Evolutionary conservation across 2,797 vertebrate species (phyloP).

Genomic region (Paramormyrops hopkinsi): DNA sequence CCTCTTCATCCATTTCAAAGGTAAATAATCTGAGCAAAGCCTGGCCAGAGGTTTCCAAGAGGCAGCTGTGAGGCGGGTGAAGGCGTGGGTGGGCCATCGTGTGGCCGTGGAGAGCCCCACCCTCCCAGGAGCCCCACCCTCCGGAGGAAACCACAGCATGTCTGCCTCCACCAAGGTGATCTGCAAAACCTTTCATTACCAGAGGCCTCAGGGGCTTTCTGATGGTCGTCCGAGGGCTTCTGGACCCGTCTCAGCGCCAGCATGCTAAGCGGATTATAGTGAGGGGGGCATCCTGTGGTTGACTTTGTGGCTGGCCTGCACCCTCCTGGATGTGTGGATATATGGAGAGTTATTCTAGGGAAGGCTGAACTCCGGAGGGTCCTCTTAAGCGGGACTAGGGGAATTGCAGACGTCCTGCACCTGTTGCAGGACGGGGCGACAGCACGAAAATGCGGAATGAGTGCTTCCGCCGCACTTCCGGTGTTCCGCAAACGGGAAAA

Average conservation of each 20-base stretch:
- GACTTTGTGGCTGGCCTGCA: background rate
- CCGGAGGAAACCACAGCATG: background rate
- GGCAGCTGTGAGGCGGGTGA: background rate
- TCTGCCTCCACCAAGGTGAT: background rate
- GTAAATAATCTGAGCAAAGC: background rate
- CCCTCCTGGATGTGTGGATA: background rate
- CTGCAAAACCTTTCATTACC: background rate
- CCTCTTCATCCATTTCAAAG: constrained; percentile 1
- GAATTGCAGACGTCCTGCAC: constrained; percentile 54
- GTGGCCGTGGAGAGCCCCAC: background rate
- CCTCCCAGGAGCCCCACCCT: background rate
- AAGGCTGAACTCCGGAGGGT: constrained; percentile 12
- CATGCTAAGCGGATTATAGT: background rate
- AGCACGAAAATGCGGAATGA: constrained; percentile 23
- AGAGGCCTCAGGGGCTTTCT: background rate
- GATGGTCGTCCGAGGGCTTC: background rate
- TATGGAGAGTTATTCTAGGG: constrained; percentile 35
- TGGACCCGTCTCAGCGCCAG: background rate
- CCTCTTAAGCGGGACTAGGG: constrained; percentile 17
- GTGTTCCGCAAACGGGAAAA: constrained; percentile 52
- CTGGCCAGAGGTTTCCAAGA: background rate
- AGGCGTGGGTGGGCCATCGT: background rate
- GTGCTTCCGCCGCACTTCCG: constrained; percentile 54
- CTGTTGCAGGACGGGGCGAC: constrained; percentile 48
- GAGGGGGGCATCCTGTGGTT: background rate